Evolutionary conservation across 2,113 vertebrate genomes (phyloP).

Genomic region (Pterocles orientalis): DNA sequence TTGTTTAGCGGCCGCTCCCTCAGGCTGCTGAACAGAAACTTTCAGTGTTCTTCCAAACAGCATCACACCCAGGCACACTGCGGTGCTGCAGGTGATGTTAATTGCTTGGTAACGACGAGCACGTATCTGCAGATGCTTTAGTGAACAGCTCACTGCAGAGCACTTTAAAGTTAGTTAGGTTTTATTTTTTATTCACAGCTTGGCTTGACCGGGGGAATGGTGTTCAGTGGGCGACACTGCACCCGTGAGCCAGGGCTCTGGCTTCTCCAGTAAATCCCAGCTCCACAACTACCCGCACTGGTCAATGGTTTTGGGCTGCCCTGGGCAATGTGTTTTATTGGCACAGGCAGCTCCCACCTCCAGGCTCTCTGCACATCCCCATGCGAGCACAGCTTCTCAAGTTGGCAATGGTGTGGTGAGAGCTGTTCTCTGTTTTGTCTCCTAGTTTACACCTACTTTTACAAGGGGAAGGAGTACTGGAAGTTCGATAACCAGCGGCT

Average conservation of each 20-base stretch:
- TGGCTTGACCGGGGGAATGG: background rate
- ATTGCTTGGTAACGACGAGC: background rate
- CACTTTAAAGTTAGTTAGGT: background rate
- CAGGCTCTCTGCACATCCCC: background rate
- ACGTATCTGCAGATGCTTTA: background rate
- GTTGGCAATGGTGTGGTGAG: background rate
- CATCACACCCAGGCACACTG: background rate
- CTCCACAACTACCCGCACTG: background rate
- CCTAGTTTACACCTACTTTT: constrained; percentile 97
- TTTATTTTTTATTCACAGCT: background rate
- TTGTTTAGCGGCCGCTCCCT: background rate
- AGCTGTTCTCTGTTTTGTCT: constrained; percentile 38
- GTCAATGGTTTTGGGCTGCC: background rate
- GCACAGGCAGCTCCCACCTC: background rate
- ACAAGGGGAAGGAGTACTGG: constrained; percentile 98
- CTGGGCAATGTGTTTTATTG: background rate
- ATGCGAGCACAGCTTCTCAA: background rate
- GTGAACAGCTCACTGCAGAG: background rate
- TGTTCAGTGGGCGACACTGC: background rate
- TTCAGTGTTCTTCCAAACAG: background rate
- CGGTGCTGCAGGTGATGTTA: background rate
- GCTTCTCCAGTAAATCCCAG: background rate
- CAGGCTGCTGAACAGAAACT: background rate
- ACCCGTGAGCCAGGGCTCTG: background rate
- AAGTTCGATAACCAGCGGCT: constrained; percentile 99